These are phyloP conservation scores for Chaunax sp. DNA, from an alignment of 2,797 vertebrate species.

Conservation along the genomic window DNA sequence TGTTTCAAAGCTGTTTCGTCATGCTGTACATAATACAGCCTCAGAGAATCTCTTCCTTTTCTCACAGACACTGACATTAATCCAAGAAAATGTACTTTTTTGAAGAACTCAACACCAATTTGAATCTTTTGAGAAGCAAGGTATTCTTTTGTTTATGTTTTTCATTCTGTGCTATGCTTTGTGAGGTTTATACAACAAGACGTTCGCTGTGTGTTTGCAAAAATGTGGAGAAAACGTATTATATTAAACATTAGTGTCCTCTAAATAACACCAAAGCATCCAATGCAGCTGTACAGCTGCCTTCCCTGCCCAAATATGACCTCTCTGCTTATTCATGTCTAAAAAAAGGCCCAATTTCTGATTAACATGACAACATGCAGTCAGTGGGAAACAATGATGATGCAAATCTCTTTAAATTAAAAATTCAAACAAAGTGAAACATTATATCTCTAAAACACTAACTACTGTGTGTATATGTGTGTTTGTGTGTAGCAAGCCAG, in stretches of 20 bases:
- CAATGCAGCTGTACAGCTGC: conserved; percentile 11
- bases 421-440: background rate
- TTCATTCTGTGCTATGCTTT: background rate
- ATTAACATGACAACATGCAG: conserved; percentile 20
- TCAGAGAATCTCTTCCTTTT: conserved; percentile 16
- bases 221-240: conserved; percentile 17
- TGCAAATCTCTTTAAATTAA: background rate
- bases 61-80: conserved; percentile 32
- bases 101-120: conserved; percentile 8
- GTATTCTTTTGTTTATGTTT: conserved; percentile 21
- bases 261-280: conserved; percentile 20
- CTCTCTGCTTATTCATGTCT: conserved; percentile 2
- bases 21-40: conserved; percentile 9
- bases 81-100: conserved; percentile 26
- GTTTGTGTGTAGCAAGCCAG: conserved; percentile 2
- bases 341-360: conserved; percentile 12
- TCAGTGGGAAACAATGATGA: conserved; percentile 8
- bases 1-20: conserved; percentile 26
- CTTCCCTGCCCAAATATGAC: conserved; percentile 17
- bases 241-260: conserved; percentile 38
- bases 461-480: background rate
- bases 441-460: background rate
- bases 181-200: conserved; percentile 26
- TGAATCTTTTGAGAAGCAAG: conserved; percentile 15
- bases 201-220: background rate